Conservation (phyloP, 1,140 invertebrate species). For the Ips nitidus region DNA sequence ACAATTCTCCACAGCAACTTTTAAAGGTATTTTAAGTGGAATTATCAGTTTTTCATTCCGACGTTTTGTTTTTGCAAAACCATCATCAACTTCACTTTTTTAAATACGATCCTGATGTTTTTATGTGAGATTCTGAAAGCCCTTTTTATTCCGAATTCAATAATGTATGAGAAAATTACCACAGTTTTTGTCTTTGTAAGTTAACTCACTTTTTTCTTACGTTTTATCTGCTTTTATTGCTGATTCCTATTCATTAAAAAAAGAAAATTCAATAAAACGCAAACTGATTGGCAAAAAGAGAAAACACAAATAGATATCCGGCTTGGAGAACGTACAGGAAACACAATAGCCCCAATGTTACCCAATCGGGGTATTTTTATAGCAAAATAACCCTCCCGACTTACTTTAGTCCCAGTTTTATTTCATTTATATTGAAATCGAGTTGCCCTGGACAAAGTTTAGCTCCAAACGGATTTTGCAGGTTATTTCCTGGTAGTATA, state of each 20-base stretch:
- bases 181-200: too few relatives aligned
- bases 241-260: background rate
- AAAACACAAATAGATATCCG: constrained; percentile 6
- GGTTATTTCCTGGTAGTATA: background rate
- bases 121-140: too few relatives aligned
- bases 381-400: background rate
- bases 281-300: constrained; percentile 6
- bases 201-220: too few relatives aligned
- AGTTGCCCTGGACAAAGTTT: constrained; percentile 14
- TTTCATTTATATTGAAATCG: constrained; percentile 21
- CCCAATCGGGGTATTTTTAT: constrained; percentile 3
- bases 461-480: background rate
- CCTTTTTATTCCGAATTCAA: too few relatives aligned
- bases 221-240: too few relatives aligned
- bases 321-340: constrained; percentile 2
- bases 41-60: too few relatives aligned
- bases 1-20: too few relatives aligned
- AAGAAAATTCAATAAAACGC: constrained; percentile 1
- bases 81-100: too few relatives aligned
- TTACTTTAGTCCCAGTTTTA: constrained; percentile 9
- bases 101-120: too few relatives aligned
- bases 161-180: too few relatives aligned
- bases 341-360: background rate
- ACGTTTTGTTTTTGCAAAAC: too few relatives aligned
- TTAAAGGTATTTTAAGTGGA: too few relatives aligned